Evolutionary conservation across 2,113 vertebrate genomes (phyloP).

Genomic region (Pachyramphus minor): DNA sequence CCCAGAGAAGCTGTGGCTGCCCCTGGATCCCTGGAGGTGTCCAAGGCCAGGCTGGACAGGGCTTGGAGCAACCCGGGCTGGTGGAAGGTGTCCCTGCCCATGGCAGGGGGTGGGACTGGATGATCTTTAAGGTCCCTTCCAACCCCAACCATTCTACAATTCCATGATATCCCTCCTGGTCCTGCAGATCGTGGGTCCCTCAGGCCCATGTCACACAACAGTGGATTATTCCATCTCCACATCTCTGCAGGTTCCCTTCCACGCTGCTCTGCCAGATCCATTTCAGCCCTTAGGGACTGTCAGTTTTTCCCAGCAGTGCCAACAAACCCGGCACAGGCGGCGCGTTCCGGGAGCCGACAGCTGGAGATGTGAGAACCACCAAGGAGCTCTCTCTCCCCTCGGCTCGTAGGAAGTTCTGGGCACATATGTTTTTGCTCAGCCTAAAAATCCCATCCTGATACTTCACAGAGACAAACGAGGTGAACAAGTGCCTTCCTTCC

Average conservation of each 20-base stretch:
- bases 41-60: background rate
- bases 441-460: background rate
- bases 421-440: background rate
- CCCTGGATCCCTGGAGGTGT: background rate
- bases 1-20: too few relatives aligned
- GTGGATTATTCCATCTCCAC: rapidly evolving
- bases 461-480: background rate
- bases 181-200: background rate
- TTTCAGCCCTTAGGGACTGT: background rate
- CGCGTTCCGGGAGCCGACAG: rapidly evolving
- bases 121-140: background rate
- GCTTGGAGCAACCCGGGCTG: background rate
- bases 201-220: background rate
- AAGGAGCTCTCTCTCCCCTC: background rate
- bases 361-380: background rate
- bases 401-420: background rate
- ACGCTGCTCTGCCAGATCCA: background rate
- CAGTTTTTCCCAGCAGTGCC: background rate
- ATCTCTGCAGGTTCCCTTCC: background rate
- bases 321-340: background rate
- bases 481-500: background rate
- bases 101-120: too few relatives aligned
- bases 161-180: background rate
- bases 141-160: background rate
- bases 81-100: background rate